Conservation (phyloP, 2,797 vertebrate species). For the Sitta carolinensis region DNA sequence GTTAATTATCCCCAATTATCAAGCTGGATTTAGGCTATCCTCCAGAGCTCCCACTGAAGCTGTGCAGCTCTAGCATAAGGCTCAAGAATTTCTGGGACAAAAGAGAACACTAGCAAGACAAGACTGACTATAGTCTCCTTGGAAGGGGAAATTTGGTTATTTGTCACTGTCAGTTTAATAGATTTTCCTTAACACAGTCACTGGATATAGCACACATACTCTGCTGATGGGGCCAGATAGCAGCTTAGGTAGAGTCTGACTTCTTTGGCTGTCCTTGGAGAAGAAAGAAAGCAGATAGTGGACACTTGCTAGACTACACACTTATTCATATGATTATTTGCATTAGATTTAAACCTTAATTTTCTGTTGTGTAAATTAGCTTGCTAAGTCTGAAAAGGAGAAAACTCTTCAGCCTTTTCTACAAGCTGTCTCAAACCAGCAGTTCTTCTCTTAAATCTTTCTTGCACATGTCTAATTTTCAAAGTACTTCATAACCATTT, state of each 20-base stretch:
- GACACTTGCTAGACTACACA: not conserved
- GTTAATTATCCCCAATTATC: not conserved
- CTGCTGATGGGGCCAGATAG: not conserved
- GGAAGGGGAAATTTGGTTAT: not conserved
- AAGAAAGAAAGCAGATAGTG: not conserved
- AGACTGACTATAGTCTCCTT: not conserved
- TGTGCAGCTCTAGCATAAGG: not conserved
- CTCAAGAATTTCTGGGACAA: not conserved
- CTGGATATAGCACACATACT: not conserved
- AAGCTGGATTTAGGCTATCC: not conserved
- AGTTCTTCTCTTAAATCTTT: not conserved
- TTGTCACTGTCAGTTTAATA: constrained; percentile 28
- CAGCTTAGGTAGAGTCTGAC: not conserved
- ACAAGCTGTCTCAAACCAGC: not conserved
- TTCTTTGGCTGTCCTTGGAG: not conserved
- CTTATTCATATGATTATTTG: not conserved
- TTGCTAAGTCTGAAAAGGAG: not conserved
- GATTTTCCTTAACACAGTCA: constrained; percentile 24
- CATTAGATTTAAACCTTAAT: not conserved
- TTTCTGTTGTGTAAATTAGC: not conserved
- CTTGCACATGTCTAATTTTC: not conserved
- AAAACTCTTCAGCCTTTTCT: not conserved
- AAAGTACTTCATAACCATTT: not conserved
- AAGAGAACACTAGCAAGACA: not conserved
- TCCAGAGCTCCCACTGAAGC: not conserved